Base-by-base conservation (phyloP, 1,140 invertebrate genomes). In the Neomicropteryx cornuta region DNA sequence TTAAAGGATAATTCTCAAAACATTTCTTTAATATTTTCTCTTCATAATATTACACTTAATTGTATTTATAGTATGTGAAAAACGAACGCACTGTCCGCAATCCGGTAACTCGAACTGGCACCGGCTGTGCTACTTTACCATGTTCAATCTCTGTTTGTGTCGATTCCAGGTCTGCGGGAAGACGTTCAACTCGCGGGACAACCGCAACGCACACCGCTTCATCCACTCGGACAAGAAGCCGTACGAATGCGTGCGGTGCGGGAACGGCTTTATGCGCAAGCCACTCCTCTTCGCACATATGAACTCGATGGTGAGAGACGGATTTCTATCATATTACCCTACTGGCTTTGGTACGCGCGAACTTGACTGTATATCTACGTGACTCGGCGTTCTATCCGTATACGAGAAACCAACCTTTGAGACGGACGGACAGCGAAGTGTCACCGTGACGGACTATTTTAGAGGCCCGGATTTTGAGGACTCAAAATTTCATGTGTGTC, bases 111-210 rank as follows among this genome's bases (percentile, higher is more conserved):
- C n/a, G n/a, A n/a, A n/a, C n/a, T n/a, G n/a, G n/a, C n/a, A n/a
- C n/a, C n/a, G n/a, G n/a, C n/a, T n/a, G n/a, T n/a, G n/a, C n/a
- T n/a, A n/a, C n/a, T n/a, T n/a, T n/a, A n/a, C n/a, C n/a, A n/a
- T n/a, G n/a, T n/a, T n/a, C n/a, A n/a, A n/a, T n/a, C n/a, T n/a
- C n/a, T n/a, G n/a, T n/a, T n/a, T n/a, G n/a, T n/a, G n/a, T n/a
- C n/a, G n/a, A n/a, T n/a, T n/a, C n/a, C 46, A 77, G 75, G 76
- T 86, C n/a, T 91, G 87, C 56, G 82, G 82, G n/a, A 88, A 88
- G 56, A 72, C 77, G 17, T 89, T 90, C 54, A 84, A 81, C 46
- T 83, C 82, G 22, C 69, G 82, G 29, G 87, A 89, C 59, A 89
- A 89, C 56, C 69, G 84, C 36, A 87, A 89, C 66, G 81, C 83